A percentile compares a stretch with the other conserved stretches of the same genome.
Evolutionary conservation across 2,888 invertebrate genomes (phyloP).

Genomic region (Melinopterus prodromus): DNA sequence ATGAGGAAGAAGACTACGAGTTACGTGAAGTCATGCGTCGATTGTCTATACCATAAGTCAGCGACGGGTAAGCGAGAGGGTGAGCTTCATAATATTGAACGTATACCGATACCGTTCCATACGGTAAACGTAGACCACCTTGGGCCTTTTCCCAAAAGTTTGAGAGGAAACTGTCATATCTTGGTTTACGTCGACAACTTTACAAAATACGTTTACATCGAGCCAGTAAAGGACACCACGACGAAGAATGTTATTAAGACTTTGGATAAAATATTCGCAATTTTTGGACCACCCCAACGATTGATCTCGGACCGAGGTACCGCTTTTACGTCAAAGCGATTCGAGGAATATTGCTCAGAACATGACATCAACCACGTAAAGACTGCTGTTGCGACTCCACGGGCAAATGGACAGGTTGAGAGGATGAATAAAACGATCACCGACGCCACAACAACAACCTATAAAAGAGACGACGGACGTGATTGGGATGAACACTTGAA

Average conservation of each 20-base stretch:
- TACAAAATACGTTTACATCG: constrained; percentile 15
- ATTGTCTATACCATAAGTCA: constrained; percentile 37
- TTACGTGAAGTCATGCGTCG: constrained; percentile 39
- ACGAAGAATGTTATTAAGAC: constrained; percentile 19
- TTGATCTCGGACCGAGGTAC: constrained; percentile 30
- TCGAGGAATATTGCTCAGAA: constrained; percentile 15
- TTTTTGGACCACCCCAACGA: constrained; percentile 26
- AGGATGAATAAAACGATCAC: constrained; percentile 32
- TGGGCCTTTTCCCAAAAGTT: constrained; percentile 27
- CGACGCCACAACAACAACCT: constrained; percentile 44
- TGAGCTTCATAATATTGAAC: constrained; percentile 43
- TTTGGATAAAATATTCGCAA: constrained; percentile 7
- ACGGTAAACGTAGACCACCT: constrained; percentile 18
- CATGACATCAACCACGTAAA: constrained; percentile 11
- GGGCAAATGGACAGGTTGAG: constrained; percentile 47
- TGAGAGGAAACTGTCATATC: constrained; percentile 13
- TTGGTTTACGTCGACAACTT: constrained; percentile 19
- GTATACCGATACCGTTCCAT: constrained; percentile 38
- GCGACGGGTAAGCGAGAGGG: constrained; percentile 34
- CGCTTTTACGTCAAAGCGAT: constrained; percentile 24
- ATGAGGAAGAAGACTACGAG: constrained; percentile 38
- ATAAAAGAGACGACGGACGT: constrained; percentile 44
- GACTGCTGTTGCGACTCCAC: constrained; percentile 39
- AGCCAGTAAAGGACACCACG: constrained; percentile 24
- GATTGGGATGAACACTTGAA: constrained; percentile 50